Percentiles rank a stretch among this genome's conserved stretches.
phyloP scores from a whole-genome alignment of 2,797 vertebrate species.

The Pteronotus mesoamericanus region DNA sequence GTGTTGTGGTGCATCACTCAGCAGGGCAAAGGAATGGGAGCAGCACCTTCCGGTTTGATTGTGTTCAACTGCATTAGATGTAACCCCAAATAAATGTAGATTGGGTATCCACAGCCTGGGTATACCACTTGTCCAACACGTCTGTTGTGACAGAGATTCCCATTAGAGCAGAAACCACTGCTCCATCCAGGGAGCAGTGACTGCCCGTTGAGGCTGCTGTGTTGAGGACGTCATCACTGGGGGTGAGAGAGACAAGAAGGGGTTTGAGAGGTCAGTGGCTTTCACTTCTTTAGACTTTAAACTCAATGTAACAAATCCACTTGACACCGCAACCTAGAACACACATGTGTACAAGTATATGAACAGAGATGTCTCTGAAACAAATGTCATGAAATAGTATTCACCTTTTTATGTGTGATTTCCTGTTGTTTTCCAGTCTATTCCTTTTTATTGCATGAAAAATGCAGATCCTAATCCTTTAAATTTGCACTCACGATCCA shows the following conservation, averaged over 20 bases:
- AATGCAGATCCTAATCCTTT: neutral
- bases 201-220: rapidly evolving
- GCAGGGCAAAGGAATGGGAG: neutral
- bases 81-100: neutral
- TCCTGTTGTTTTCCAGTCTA: neutral
- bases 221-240: rapidly evolving
- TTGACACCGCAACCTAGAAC: neutral
- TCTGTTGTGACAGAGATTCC: neutral
- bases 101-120: neutral
- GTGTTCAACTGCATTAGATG: neutral
- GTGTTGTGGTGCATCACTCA: neutral
- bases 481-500: neutral
- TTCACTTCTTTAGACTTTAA: neutral
- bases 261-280: neutral
- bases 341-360: rapidly evolving
- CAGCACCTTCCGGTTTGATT: rapidly evolving
- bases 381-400: neutral
- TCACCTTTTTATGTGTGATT: neutral
- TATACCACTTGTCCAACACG: neutral
- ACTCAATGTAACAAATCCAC: neutral
- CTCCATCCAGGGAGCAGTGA: neutral
- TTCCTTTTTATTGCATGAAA: neutral
- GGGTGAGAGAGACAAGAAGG: neutral
- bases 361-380: neutral
- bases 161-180: neutral